A percentile compares a stretch with the other conserved stretches of the same genome.
phyloP scores from a whole-genome alignment of 2,797 vertebrate species.

The Falco novaeseelandiae region DNA sequence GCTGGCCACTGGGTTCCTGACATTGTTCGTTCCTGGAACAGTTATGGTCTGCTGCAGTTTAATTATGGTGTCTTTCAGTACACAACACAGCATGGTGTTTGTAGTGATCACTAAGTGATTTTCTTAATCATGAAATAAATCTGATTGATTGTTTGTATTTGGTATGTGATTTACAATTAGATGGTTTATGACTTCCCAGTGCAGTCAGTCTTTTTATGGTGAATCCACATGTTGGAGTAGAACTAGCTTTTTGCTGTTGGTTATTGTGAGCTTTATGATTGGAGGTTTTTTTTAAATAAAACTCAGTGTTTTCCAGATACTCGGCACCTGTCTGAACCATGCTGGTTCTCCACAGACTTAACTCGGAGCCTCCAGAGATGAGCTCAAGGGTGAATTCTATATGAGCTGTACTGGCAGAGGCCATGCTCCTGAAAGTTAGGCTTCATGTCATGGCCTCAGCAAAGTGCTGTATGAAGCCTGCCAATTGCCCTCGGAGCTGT shows the following conservation, averaged over 20 bases:
- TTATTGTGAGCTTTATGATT: background rate
- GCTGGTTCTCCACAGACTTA: background rate
- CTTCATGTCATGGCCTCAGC: background rate
- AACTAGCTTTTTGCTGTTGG: background rate
- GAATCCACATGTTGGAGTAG: background rate
- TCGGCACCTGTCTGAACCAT: background rate
- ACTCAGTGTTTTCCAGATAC: background rate
- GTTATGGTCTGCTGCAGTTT: background rate
- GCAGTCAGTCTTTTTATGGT: background rate
- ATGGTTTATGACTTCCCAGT: background rate
- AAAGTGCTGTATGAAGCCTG: background rate
- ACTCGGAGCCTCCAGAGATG: background rate
- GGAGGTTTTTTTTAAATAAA: background rate
- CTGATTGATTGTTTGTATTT: background rate
- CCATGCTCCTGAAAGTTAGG: background rate
- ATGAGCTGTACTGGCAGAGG: background rate
- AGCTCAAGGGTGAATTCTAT: background rate
- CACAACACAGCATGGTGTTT: background rate
- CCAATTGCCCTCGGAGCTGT: background rate
- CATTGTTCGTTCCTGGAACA: background rate
- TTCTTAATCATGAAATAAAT: conserved; percentile 20
- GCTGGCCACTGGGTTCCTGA: background rate
- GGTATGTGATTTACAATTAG: background rate
- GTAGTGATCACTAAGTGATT: background rate
- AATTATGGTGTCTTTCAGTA: background rate